Conservation (phyloP, 2,113 vertebrate genomes). For the Polyodon spathula region DNA sequence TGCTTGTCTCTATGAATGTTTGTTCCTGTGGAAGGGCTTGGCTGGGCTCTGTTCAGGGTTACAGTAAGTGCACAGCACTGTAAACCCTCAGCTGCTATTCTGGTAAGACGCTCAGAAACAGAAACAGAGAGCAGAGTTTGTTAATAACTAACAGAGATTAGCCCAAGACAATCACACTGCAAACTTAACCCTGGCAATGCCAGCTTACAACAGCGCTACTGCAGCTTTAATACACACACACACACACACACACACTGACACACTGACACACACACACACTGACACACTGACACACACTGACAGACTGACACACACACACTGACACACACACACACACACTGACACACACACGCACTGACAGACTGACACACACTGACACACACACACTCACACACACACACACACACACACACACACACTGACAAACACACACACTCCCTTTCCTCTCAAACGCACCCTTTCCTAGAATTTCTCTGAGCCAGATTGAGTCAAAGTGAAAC, state of each 20-base stretch:
- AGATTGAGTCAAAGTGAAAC: too few relatives aligned
- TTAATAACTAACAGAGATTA: too few relatives aligned
- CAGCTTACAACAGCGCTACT: neutral
- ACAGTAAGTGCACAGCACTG: too few relatives aligned
- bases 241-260: neutral
- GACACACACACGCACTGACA: conserved; percentile 2
- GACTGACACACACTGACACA: neutral
- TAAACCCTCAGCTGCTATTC: too few relatives aligned
- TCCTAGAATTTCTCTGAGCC: neutral
- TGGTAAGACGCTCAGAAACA: too few relatives aligned
- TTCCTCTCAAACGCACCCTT: neutral
- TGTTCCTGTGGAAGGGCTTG: too few relatives aligned
- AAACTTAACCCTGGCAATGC: neutral
- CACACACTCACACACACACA: conserved; percentile 3
- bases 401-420: conserved; percentile 13
- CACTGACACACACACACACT: neutral
- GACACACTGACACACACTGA: neutral
- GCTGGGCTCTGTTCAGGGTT: too few relatives aligned
- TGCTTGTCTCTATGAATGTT: too few relatives aligned
- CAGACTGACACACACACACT: neutral
- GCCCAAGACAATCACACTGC: neutral
- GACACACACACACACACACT: neutral
- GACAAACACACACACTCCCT: neutral
- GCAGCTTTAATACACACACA: neutral
- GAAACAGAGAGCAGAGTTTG: too few relatives aligned